Conservation (phyloP, 2,797 vertebrate genomes). For the Arrhamphus sclerolepis region DNA sequence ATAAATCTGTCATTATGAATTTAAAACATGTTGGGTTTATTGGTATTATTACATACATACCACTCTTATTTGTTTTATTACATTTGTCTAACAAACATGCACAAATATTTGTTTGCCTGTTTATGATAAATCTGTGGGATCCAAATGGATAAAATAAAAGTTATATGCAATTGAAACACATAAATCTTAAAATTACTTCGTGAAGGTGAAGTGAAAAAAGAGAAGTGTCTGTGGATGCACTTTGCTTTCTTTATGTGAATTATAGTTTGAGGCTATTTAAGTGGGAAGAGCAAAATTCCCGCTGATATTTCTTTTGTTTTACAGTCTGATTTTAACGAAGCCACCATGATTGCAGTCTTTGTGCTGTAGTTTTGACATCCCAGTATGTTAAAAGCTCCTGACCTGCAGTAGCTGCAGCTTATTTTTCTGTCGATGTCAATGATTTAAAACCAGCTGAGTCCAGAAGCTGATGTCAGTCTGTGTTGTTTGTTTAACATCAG, state of each 20-base stretch:
- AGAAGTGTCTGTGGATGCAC: conserved; percentile 5
- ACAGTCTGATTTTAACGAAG: background rate
- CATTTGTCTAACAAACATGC: no score
- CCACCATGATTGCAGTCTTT: background rate
- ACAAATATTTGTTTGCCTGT: no score
- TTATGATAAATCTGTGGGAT: no score
- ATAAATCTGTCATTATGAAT: no score
- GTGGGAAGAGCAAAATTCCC: background rate
- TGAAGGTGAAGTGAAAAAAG: no score
- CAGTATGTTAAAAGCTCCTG: background rate
- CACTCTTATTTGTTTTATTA: no score
- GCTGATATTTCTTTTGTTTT: background rate
- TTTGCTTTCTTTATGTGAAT: conserved; percentile 1
- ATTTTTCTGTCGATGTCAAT: background rate
- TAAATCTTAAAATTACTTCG: no score
- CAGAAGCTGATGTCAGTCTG: background rate
- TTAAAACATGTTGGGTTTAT: no score
- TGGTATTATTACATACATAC: no score
- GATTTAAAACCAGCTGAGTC: background rate
- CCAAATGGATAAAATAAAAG: no score
- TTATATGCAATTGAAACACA: no score
- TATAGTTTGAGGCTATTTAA: background rate
- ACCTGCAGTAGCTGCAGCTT: background rate
- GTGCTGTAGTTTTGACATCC: background rate
- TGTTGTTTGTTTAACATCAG: no score